Evolutionary conservation across 1,140 invertebrate species (phyloP).

Genomic region (Dendrolimus punctatus): DNA sequence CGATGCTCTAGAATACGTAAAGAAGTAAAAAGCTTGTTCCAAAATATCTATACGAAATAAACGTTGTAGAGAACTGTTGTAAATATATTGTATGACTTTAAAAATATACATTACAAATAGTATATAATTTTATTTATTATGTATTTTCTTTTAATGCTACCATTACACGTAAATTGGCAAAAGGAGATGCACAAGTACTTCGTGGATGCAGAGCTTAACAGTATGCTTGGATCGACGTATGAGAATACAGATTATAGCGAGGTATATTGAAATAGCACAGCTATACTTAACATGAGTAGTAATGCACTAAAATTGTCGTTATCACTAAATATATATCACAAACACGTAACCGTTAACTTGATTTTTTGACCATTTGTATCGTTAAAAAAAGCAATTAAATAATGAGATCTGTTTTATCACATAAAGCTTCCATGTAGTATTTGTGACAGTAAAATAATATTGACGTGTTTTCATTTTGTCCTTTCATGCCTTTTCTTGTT

Average conservation of each 20-base stretch:
- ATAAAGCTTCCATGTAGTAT: slow-evolving; percentile 57
- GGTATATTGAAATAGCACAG: slow-evolving; percentile 46
- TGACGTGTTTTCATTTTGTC: slow-evolving; percentile 39
- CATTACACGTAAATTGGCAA: slow-evolving; percentile 64
- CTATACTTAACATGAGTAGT: slow-evolving; percentile 4
- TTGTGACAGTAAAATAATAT: slow-evolving; percentile 45
- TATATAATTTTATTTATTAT: slow-evolving; percentile 25
- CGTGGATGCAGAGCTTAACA: slow-evolving; percentile 80
- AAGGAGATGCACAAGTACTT: slow-evolving; percentile 82
- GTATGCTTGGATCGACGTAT: slow-evolving; percentile 77
- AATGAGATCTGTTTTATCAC: slow-evolving; percentile 6
- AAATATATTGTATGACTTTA: no score
- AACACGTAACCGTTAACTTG: not conserved
- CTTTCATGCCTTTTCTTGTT: slow-evolving; percentile 65
- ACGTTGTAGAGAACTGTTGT: no score
- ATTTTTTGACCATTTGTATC: not conserved
- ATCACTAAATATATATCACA: not conserved
- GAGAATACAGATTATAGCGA: slow-evolving; percentile 75
- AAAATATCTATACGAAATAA: no score
- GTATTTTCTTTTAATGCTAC: slow-evolving; percentile 58
- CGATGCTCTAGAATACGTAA: no score
- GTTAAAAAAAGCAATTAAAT: no score
- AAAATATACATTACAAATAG: not conserved
- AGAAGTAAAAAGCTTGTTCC: no score
- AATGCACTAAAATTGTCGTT: not conserved